Evolutionary conservation across 53 echinoderm and acorn worm species (phyloP).

Genomic region (Luidia sarsii): DNA sequence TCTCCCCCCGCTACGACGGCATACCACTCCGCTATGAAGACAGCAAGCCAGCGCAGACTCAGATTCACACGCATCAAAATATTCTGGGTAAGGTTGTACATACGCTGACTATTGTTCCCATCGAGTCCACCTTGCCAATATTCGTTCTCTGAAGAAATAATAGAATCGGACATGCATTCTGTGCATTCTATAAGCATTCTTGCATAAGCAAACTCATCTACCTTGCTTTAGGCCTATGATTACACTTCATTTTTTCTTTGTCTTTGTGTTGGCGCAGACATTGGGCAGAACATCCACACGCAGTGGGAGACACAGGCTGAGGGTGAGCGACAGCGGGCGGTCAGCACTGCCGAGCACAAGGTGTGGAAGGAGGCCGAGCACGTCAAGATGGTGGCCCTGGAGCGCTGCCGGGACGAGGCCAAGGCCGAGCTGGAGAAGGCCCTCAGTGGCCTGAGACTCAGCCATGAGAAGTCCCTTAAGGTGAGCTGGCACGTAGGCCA

Average conservation of each 20-base stretch:
- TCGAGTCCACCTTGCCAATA: no score
- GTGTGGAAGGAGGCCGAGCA: constrained; percentile 90
- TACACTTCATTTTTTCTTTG: no score
- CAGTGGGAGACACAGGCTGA: constrained; percentile 76
- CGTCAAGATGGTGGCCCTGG: constrained; percentile 75
- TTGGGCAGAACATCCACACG: constrained; percentile 81
- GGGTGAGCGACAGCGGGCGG: constrained; percentile 64
- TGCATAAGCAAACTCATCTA: no score
- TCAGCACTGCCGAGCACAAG: constrained; percentile 70
- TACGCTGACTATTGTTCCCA: no score
- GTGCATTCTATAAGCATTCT: no score
- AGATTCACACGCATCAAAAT: constrained; percentile 64
- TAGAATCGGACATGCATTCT: no score
- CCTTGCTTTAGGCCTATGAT: no score
- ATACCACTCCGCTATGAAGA: constrained; percentile 95
- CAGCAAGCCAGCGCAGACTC: constrained; percentile 80
- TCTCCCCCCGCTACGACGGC: constrained; percentile 71
- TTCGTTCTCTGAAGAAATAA: no score
- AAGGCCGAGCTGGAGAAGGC: constrained; percentile 66
- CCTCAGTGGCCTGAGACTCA: constrained; percentile 55
- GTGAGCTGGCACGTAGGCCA: constrained; percentile 42
- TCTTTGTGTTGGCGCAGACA: constrained; percentile 47
- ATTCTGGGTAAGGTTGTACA: constrained; percentile 58
- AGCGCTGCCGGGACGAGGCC: constrained; percentile 63
- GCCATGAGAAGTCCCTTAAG: constrained; percentile 78